Evolutionary conservation across 2,888 invertebrate species (phyloP).

Genomic region (Xanthorhoe designata): DNA sequence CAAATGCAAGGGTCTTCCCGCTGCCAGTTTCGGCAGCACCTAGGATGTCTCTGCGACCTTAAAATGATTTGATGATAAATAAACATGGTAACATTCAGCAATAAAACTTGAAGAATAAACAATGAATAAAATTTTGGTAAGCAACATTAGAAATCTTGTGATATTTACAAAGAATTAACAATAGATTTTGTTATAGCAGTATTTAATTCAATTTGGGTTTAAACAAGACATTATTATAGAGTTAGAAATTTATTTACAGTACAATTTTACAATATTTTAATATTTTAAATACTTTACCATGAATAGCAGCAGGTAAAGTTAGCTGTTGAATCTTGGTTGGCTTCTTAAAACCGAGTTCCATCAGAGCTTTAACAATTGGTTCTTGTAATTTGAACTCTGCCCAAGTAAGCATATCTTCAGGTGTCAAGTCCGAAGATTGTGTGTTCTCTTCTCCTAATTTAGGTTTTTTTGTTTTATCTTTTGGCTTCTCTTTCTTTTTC

Average conservation of each 20-base stretch:
- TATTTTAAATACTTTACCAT: slow-evolving; percentile 77
- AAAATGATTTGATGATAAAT: slow-evolving; percentile 17
- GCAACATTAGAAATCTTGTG: too few relatives aligned
- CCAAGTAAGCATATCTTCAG: slow-evolving; percentile 87
- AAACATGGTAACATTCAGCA: too few relatives aligned
- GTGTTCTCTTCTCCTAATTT: slow-evolving; percentile 66
- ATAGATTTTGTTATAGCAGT: too few relatives aligned
- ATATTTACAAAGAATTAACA: too few relatives aligned
- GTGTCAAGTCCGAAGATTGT: slow-evolving; percentile 56
- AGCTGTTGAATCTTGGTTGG: slow-evolving; percentile 96
- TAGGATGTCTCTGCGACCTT: slow-evolving; percentile 93
- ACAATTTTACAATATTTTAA: too few relatives aligned
- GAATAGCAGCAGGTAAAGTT: slow-evolving; percentile 93
- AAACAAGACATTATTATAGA: too few relatives aligned
- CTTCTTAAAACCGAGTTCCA: slow-evolving; percentile 90
- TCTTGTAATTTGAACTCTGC: slow-evolving; percentile 88
- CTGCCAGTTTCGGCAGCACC: slow-evolving; percentile 99
- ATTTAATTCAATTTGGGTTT: too few relatives aligned
- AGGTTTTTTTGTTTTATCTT: slow-evolving; percentile 46
- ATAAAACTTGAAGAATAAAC: neutral
- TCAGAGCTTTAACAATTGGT: slow-evolving; percentile 89
- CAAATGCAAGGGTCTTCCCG: slow-evolving; percentile 99
- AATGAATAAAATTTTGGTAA: too few relatives aligned
- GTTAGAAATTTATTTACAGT: too few relatives aligned
- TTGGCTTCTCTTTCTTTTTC: slow-evolving; percentile 22